Percentiles rank a stretch among this genome's conserved stretches.
These are phyloP conservation scores for Lethenteron camtschaticum DNA, from an alignment of 2,113 vertebrate species.

Conservation along the genomic window DNA sequence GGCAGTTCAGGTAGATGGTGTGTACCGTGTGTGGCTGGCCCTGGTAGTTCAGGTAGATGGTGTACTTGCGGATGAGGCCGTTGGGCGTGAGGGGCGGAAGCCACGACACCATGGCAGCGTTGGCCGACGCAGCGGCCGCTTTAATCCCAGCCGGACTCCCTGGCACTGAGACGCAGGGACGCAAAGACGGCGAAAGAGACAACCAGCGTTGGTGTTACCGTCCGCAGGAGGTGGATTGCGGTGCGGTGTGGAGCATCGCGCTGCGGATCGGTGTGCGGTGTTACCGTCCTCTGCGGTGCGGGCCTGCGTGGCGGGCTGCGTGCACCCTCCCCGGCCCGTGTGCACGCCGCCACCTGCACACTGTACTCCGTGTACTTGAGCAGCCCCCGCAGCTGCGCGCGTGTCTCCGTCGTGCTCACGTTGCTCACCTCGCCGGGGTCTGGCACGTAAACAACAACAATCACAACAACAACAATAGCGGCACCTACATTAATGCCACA, in stretches of 20 bases:
- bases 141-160: conserved; percentile 89
- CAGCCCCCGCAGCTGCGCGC: conserved; percentile 67
- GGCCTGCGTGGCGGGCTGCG: conserved; percentile 69
- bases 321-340: conserved; percentile 68
- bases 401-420: conserved; percentile 66
- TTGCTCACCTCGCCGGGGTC: conserved; percentile 99
- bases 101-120: conserved; percentile 90
- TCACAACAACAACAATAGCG: no score
- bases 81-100: conserved; percentile 81
- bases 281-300: conserved; percentile 66
- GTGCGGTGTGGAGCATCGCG: no score
- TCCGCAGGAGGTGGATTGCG: no score
- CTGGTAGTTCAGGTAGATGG: conserved; percentile 30
- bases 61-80: conserved; percentile 92
- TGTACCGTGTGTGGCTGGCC: no score
- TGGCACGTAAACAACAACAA: conserved; percentile 13
- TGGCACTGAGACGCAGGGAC: conserved; percentile 34
- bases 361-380: conserved; percentile 99
- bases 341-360: conserved; percentile 84
- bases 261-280: no score
- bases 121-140: conserved; percentile 70
- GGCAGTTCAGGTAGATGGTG: no score
- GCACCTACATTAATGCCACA: no score
- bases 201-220: no score
- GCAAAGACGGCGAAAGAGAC: no score